phyloP scores from a whole-genome alignment of 1,140 invertebrate species.

The Tetragonula clypearis region DNA sequence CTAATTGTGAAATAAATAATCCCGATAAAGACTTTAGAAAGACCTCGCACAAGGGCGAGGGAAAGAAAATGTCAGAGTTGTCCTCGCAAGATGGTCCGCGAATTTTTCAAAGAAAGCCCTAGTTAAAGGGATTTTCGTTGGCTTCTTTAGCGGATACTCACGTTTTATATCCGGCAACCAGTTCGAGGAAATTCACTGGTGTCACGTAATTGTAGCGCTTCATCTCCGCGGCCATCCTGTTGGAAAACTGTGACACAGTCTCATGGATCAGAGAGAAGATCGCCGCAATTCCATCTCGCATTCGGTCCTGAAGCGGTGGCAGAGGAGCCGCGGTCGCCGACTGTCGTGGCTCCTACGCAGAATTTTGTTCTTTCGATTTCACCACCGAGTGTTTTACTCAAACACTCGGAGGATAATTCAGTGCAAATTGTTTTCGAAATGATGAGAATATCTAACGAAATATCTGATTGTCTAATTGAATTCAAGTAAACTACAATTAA shows the following conservation, averaged over 20 bases:
- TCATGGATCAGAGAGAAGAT: slow-evolving; percentile 91
- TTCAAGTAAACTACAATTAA: neutral
- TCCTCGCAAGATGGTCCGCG: neutral
- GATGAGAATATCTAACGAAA: neutral
- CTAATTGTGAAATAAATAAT: neutral
- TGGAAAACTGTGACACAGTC: slow-evolving; percentile 87
- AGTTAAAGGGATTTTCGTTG: neutral
- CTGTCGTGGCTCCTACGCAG: slow-evolving; percentile 51
- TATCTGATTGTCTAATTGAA: neutral
- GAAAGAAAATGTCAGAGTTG: no score
- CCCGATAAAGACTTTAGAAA: neutral
- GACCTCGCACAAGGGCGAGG: neutral
- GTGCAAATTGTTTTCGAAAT: neutral
- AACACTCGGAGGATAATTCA: neutral
- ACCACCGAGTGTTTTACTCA: neutral
- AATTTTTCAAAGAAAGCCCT: neutral
- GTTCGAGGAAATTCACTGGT: slow-evolving; percentile 91
- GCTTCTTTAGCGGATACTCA: slow-evolving; percentile 73
- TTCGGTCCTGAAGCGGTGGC: slow-evolving; percentile 81
- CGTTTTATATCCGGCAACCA: slow-evolving; percentile 91
- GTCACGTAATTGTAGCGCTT: slow-evolving; percentile 93
- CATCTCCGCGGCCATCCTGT: slow-evolving; percentile 88
- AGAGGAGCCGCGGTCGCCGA: slow-evolving; percentile 50
- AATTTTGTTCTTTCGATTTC: neutral
- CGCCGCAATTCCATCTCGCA: slow-evolving; percentile 85